Evolutionary conservation across 2,797 vertebrate species (phyloP), one percentile per base, ranked within the genome.

Genomic region (Pseudomugil gertrudae): DNA sequence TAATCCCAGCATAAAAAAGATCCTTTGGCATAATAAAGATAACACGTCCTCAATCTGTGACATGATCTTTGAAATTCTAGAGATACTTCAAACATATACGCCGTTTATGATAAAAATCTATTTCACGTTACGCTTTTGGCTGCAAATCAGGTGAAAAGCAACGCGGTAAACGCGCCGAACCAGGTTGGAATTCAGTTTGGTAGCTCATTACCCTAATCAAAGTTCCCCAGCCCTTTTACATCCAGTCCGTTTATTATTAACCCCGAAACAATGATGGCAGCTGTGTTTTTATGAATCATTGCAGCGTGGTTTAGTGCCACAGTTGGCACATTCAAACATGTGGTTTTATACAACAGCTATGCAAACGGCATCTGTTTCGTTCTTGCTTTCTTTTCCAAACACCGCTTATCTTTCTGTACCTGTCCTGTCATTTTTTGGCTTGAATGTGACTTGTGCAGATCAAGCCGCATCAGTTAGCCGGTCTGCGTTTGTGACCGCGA

Each of bases 381-480:
- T 73, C 53, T 61, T 30, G 33, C 5, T 59, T 32, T 66, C 19
- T 45, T 79, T 73, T 61, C 55, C 50, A 14, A 17, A 26, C 38
- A n/a, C 52, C 1, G 0, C 29, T 75, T 63, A 53, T 65, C 23
- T 0, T 33, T 21, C 35, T 40, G 21, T 21, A 7, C 13, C 14
- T 21, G n/a, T 5, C n/a, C 11, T 50, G 43, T 51, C 9, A 52
- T 66, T 67, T 69, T 62, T 10, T 30, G 43, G 47, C 26, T 47
- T 32, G 40, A 76, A 71, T 68, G 51, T 80, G 72, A 56, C 38
- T 53, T 35, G 24, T 2, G 17, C 52, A 72, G 66, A 82, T 74
- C 73, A 72, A 63, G 57, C 26, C 3, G 32, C n/a, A 40, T 58
- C 40, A 51, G 53, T 77, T 59, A 23, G 38, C 61, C 67, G 14